phyloP scores from a whole-genome alignment of 1,140 invertebrate species.

The Apis laboriosa region DNA sequence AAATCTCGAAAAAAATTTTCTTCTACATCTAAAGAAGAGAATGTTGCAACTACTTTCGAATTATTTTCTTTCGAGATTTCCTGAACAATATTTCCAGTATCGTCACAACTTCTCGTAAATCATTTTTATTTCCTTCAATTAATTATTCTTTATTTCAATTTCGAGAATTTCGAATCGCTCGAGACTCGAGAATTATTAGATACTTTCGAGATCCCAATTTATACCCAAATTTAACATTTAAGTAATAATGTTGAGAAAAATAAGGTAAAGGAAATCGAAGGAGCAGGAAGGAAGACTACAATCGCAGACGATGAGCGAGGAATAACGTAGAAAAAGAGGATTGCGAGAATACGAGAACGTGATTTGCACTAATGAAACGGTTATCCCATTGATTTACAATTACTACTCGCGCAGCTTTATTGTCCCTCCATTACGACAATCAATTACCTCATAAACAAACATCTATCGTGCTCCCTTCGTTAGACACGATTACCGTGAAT shows the following conservation, averaged over 20 bases:
- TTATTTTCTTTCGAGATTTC: no score
- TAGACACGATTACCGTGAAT: slow-evolving; percentile 35
- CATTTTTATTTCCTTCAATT: no score
- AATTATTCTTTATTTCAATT: no score
- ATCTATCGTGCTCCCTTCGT: slow-evolving; percentile 8
- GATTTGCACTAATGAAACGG: not conserved
- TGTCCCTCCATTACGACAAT: slow-evolving; percentile 26
- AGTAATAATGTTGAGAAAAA: no score
- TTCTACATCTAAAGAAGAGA: not conserved
- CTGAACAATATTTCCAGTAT: no score
- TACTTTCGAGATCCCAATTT: no score
- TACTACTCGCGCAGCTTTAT: slow-evolving; percentile 5
- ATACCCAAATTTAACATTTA: no score
- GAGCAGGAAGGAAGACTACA: not conserved
- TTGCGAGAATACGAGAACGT: not conserved
- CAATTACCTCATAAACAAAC: slow-evolving; percentile 21
- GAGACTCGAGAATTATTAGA: no score
- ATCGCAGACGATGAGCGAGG: no score
- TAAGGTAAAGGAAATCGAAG: not conserved
- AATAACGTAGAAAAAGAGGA: not conserved
- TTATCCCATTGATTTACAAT: not conserved
- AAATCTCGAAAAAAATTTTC: not conserved
- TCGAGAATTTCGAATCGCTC: no score
- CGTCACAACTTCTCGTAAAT: no score
- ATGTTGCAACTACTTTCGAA: no score